Evolutionary conservation across 2,888 invertebrate species (phyloP).

Genomic region (Cylloceria caligata): DNA sequence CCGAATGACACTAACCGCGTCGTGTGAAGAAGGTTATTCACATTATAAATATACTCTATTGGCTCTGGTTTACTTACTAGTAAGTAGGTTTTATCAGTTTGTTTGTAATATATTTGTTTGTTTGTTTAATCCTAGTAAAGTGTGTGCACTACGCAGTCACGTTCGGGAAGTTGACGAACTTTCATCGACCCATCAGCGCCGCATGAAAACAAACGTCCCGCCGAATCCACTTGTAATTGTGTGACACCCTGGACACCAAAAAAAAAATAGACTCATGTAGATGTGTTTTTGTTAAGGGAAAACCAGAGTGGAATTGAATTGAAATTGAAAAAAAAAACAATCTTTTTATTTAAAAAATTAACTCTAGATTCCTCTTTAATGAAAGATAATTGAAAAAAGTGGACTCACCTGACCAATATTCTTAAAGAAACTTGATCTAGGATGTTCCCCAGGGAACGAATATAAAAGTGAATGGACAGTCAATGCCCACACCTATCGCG

Average conservation of each 20-base stretch:
- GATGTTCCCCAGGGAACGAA: constrained; percentile 97
- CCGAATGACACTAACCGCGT: constrained; percentile 56
- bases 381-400: not conserved
- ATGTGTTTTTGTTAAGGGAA: not conserved
- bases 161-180: constrained; percentile 95
- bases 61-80: constrained; percentile 58
- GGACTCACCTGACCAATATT: constrained; percentile 92
- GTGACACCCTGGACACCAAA: constrained; percentile 90
- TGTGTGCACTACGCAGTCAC: constrained; percentile 87
- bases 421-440: constrained; percentile 98
- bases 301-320: not conserved
- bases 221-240: constrained; percentile 96
- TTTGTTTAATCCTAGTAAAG: constrained; percentile 84
- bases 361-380: not conserved
- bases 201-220: constrained; percentile 97
- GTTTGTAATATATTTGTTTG: constrained; percentile 37
- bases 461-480: constrained; percentile 94
- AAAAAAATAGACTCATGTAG: constrained; percentile 5
- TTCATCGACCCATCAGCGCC: constrained; percentile 99
- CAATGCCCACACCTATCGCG: constrained; percentile 94
- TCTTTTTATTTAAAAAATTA: not conserved
- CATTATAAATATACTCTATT: constrained; percentile 41
- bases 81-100: constrained; percentile 43
- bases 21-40: constrained; percentile 36
- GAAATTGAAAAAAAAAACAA: no score